Evolutionary conservation across 2,888 invertebrate species (phyloP).

Genomic region (Globia sparganii): DNA sequence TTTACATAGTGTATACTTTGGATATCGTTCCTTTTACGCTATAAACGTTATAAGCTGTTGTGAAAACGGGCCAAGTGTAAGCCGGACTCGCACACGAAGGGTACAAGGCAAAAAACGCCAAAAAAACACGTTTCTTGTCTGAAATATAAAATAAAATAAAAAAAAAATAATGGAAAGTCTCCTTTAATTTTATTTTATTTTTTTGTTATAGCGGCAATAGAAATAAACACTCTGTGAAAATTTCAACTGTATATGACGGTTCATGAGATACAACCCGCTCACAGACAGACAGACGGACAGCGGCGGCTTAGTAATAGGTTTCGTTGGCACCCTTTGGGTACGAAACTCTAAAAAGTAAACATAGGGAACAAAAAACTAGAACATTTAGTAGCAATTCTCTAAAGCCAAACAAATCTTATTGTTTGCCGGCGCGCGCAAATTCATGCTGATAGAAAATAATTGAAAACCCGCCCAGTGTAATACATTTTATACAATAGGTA

Average conservation of each 20-base stretch:
- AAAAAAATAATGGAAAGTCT: no score
- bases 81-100: neutral
- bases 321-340: no score
- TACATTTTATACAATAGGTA: neutral
- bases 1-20: neutral
- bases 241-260: no score
- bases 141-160: neutral
- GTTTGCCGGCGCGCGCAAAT: neutral
- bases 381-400: neutral
- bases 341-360: neutral
- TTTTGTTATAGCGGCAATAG: no score
- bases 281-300: no score
- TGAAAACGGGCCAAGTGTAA: no score
- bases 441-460: neutral
- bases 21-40: neutral
- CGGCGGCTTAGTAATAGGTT: no score
- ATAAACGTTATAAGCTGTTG: neutral
- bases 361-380: neutral
- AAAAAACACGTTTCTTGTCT: neutral
- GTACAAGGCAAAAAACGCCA: neutral
- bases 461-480: neutral
- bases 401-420: neutral
- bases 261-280: no score
- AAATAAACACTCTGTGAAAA: no score
- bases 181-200: no score